A percentile compares a stretch with the other conserved stretches of the same genome.
Conservation (phyloP, 2,888 invertebrate species). For the Chloromyia formosa region DNA sequence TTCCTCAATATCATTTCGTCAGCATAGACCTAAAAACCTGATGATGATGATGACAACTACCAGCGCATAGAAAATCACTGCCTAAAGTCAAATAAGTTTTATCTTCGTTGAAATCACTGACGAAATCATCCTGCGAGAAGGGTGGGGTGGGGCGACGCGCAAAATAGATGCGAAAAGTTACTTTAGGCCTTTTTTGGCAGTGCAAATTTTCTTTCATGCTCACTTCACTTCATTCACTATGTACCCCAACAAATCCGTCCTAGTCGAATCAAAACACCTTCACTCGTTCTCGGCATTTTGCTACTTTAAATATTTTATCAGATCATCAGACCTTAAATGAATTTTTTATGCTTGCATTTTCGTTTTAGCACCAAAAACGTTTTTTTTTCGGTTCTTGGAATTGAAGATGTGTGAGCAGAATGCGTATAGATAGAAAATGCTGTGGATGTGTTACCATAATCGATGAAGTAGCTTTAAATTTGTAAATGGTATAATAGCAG, state of each 20-base stretch:
- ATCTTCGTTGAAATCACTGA: neutral
- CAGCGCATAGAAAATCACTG: conserved; percentile 19
- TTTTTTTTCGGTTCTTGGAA: conserved; percentile 1
- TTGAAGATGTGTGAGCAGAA: neutral
- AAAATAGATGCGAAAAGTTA: neutral
- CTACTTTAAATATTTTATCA: conserved; percentile 42
- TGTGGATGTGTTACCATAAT: too few species aligned
- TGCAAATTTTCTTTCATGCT: too few species aligned
- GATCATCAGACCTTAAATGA: conserved; percentile 34
- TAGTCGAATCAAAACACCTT: conserved; percentile 33
- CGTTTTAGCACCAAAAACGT: conserved; percentile 22
- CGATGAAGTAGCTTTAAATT: too few species aligned
- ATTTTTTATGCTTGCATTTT: conserved; percentile 39
- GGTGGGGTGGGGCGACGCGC: too few species aligned
- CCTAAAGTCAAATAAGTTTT: conserved; percentile 24
- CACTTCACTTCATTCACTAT: neutral
- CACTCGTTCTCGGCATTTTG: neutral
- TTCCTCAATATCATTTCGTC: conserved; percentile 23
- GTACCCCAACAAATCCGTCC: neutral
- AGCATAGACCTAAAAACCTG: neutral
- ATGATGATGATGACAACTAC: neutral
- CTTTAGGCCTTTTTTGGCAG: neutral
- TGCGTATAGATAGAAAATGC: too few species aligned
- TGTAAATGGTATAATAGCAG: too few species aligned
- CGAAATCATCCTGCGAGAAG: neutral